Base-by-base conservation (phyloP, 1,140 invertebrate species). In the Euura saliciscinereae region DNA sequence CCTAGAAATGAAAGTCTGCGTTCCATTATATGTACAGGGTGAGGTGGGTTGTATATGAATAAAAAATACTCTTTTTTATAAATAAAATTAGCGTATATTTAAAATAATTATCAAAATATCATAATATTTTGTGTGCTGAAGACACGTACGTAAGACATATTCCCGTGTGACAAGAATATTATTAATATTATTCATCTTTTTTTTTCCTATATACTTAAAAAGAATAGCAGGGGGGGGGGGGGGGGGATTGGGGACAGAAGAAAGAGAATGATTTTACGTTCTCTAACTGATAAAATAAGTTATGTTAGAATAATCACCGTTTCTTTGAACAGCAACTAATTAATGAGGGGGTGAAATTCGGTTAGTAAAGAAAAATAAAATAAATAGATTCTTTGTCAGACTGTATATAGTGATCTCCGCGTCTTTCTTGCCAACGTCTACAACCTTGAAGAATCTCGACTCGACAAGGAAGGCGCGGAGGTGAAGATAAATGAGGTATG, bases 61-160 rank as follows among this genome's bases (percentile, higher is more conserved):
- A 11, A 71, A 59, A 11, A 59, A 28, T 28, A 28, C 28, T 28
- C 28, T 28, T 28, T 28, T 28, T 46, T 80, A 82, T 82, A 82
- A 80, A 82, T 83, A 83, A 83, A 83, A 78, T 80, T 79, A 82
- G 72, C 77, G 76, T 83, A 78, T 83, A 82, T 82, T 83, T 80
- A 74, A 82, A 82, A 82, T 82, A 81, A 79, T 80, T 77, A 80
- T 83, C 77, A 79, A 78, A 73, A 73, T 72, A 76, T 80, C 73
- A 73, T 59, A 80, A 76, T 75, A 66, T 78, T 45, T 64, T 71
- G 76, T 79, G 81, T 79, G 76, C 76, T 79, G 65, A 80, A 79
- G 73, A 82, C 80, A 81, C 80, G 77, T 83, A 83, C 81, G 74
- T 75, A 74, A 78, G 74, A 77, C 78, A 77, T 77, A 80, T 82